phyloP scores from a whole-genome alignment of 2,113 vertebrate genomes.

The Crotalus tigris region DNA sequence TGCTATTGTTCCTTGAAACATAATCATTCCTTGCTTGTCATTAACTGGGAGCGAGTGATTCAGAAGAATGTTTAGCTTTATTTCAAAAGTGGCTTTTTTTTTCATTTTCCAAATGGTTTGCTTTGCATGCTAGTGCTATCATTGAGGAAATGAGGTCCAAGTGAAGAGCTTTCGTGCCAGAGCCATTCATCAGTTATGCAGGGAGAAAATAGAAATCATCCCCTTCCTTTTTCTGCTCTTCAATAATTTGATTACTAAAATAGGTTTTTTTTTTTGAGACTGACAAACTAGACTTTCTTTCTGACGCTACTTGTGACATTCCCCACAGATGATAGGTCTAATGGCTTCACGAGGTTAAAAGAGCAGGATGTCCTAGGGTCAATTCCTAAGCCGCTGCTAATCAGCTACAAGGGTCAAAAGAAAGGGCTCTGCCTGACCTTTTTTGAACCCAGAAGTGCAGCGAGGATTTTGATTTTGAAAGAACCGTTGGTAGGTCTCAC shows the following conservation, averaged over 20 bases:
- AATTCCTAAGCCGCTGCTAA: slow-evolving; percentile 1
- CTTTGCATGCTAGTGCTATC: not conserved
- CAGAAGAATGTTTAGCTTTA: slow-evolving; percentile 17
- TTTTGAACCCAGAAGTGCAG: not conserved
- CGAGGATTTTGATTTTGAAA: not conserved
- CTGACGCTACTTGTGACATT: not conserved
- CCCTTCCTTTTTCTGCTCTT: not conserved
- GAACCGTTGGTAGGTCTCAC: not conserved
- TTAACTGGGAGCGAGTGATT: slow-evolving; percentile 11
- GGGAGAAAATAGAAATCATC: slow-evolving; percentile 18
- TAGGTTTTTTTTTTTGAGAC: slow-evolving; percentile 36
- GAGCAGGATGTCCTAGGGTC: slow-evolving; percentile 3
- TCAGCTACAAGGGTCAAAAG: not conserved
- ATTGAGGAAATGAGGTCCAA: slow-evolving; percentile 14
- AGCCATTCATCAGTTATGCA: slow-evolving; percentile 12
- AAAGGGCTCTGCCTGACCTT: not conserved
- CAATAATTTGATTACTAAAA: slow-evolving; percentile 26
- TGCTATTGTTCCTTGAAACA: slow-evolving; percentile 8
- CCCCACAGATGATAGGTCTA: not conserved
- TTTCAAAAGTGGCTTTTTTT: slow-evolving; percentile 28
- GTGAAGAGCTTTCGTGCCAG: not conserved
- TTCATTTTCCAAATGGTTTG: not conserved
- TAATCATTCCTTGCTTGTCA: not conserved
- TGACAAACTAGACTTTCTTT: not conserved
- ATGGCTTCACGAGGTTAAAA: not conserved